These are phyloP conservation scores for Buphagus erythrorhynchus DNA, from an alignment of 2,797 vertebrate genomes.

Conservation along the genomic window DNA sequence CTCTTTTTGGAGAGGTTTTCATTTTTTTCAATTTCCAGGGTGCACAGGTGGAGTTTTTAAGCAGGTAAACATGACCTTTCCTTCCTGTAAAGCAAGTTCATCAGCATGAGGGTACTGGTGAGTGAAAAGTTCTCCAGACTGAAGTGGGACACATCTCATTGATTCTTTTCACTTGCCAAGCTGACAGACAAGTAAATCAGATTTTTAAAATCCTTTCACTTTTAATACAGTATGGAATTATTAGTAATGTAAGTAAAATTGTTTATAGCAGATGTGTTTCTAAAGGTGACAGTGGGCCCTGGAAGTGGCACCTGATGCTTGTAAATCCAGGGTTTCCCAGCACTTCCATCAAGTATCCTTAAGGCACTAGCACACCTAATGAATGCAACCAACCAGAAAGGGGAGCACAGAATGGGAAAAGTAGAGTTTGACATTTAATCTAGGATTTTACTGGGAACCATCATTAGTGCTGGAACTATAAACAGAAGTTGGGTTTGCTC, in stretches of 20 bases:
- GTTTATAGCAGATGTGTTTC: constrained; percentile 32
- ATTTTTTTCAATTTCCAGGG: not conserved
- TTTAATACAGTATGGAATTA: not conserved
- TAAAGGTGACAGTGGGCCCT: not conserved
- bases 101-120: not conserved
- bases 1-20: not conserved
- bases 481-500: not conserved
- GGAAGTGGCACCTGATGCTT: not conserved
- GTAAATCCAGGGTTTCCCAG: not conserved
- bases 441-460: not conserved
- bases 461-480: not conserved
- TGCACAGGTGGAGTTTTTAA: not conserved
- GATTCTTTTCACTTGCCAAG: constrained; percentile 10
- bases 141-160: not conserved
- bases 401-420: not conserved
- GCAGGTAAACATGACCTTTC: not conserved
- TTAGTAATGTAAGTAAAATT: constrained; percentile 4
- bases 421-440: not conserved
- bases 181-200: constrained; percentile 14
- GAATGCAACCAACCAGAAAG: not conserved
- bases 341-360: not conserved
- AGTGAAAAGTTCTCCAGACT: constrained; percentile 11
- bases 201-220: constrained; percentile 22
- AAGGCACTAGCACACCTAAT: not conserved
- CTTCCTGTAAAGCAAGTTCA: not conserved